phyloP scores from a whole-genome alignment of 2,888 invertebrate species.

The Hirtodrosophila alboralis region DNA sequence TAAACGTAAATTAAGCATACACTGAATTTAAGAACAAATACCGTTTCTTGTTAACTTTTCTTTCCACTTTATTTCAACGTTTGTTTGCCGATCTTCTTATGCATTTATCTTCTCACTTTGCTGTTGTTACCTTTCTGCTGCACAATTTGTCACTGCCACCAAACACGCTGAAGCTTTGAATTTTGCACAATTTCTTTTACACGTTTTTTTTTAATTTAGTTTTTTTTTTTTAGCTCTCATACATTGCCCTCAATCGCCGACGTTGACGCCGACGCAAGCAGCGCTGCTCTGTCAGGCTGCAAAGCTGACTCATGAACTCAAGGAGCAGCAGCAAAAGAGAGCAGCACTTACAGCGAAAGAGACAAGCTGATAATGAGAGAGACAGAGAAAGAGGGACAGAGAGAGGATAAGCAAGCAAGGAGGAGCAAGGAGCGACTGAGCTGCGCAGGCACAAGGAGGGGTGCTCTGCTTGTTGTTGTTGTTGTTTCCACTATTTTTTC shows the following conservation, averaged over 20 bases:
- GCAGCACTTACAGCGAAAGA: conserved; percentile 27
- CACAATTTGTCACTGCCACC: conserved; percentile 49
- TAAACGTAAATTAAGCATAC: conserved; percentile 24
- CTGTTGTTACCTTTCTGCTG: conserved; percentile 40
- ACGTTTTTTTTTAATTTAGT: conserved; percentile 17
- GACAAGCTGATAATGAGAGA: conserved; percentile 5
- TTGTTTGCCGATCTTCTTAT: conserved; percentile 26
- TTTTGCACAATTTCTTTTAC: conserved; percentile 58
- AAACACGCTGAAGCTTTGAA: conserved; percentile 45
- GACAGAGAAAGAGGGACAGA: conserved; percentile 18
- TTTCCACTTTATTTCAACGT: neutral
- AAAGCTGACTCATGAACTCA: conserved; percentile 51
- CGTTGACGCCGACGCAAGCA: conserved; percentile 35
- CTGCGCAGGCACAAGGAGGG: conserved; percentile 28
- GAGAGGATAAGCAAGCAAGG: conserved; percentile 35
- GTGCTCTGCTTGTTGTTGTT: conserved; percentile 35
- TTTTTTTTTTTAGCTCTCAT: conserved; percentile 46
- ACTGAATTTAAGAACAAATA: conserved; percentile 44
- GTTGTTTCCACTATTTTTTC: conserved; percentile 53
- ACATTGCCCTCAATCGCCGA: conserved; percentile 59
- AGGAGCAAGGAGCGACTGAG: conserved; percentile 47
- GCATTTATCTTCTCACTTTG: conserved; percentile 27
- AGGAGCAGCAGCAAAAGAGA: conserved; percentile 48
- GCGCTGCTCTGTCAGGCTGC: conserved; percentile 38
- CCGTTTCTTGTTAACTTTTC: conserved; percentile 40